These are phyloP conservation scores for Toxostoma redivivum DNA, from an alignment of 2,113 vertebrate genomes.

Conservation along the genomic window DNA sequence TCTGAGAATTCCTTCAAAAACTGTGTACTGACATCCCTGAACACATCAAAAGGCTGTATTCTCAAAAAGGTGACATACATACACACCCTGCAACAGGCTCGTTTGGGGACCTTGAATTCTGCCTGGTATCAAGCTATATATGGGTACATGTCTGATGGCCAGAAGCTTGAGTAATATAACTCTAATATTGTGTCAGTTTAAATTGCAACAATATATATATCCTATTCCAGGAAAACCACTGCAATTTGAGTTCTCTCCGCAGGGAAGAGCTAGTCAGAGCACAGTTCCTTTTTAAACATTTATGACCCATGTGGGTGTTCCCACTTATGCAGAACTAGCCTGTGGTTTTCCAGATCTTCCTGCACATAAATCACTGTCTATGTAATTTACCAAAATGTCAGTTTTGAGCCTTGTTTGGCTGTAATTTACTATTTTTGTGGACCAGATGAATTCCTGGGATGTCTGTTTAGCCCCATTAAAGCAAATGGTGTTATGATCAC, in stretches of 20 bases:
- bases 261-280: background rate
- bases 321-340: background rate
- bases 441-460: background rate
- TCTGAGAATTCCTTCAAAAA: background rate
- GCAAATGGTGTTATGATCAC: background rate
- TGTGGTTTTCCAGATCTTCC: background rate
- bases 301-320: background rate
- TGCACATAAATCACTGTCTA: background rate
- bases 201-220: background rate
- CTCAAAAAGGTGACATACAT: background rate
- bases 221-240: background rate
- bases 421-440: background rate
- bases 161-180: background rate
- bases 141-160: background rate
- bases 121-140: background rate
- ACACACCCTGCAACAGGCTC: background rate
- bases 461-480: background rate
- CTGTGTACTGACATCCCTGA: background rate
- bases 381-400: background rate
- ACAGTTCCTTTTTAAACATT: background rate
- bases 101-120: background rate
- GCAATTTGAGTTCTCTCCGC: background rate
- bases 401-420: background rate
- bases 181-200: background rate
- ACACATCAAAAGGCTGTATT: background rate